These are phyloP conservation scores for Rattus rattus DNA, from an alignment of 2,113 vertebrate species.

Conservation along the genomic window DNA sequence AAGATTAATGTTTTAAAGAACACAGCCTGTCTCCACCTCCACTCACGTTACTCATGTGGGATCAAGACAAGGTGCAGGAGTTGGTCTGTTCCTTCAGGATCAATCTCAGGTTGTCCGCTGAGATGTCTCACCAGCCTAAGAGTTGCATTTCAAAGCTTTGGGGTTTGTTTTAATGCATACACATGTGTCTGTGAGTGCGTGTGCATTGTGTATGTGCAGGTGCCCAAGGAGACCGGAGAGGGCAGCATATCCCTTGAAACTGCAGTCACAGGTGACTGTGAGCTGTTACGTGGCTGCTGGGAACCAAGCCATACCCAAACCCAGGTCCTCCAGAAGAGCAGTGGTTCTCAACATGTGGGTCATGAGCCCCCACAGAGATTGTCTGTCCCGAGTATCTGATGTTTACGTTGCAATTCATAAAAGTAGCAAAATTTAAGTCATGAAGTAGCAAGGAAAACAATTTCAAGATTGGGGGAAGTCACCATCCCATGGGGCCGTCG, in stretches of 20 bases:
- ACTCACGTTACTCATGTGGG: background rate
- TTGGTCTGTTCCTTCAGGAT: background rate
- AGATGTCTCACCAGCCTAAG: background rate
- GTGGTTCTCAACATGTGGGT: too few species aligned
- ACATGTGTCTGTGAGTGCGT: background rate
- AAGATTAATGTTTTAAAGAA: background rate
- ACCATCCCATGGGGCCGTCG: too few species aligned
- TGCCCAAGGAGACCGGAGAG: background rate
- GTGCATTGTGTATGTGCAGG: background rate
- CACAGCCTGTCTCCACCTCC: too few species aligned
- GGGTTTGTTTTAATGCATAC: background rate
- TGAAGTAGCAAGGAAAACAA: too few species aligned
- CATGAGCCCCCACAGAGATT: too few species aligned
- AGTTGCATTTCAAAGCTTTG: background rate
- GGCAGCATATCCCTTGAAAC: background rate
- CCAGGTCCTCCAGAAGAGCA: background rate
- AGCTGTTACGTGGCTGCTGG: background rate
- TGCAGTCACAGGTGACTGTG: background rate
- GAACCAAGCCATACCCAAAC: background rate
- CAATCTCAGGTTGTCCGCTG: background rate
- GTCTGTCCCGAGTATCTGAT: too few species aligned
- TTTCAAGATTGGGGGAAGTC: too few species aligned
- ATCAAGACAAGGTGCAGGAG: background rate
- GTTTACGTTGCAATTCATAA: too few species aligned
- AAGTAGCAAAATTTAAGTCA: too few species aligned